phyloP scores from a whole-genome alignment of 2,888 invertebrate species.

The Calameuta filiformis region DNA sequence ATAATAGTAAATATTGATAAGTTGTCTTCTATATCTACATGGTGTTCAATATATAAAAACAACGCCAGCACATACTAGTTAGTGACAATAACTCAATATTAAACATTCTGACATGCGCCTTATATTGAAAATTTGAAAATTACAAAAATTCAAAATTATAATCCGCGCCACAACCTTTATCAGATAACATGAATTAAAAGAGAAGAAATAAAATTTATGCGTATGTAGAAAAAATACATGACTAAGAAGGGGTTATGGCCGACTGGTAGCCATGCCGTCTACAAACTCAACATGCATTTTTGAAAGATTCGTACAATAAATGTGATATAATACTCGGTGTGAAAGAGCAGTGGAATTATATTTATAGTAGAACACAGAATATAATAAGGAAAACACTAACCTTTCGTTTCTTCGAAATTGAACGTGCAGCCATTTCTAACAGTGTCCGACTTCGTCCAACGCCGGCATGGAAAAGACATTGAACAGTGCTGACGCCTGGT shows the following conservation, averaged over 20 bases:
- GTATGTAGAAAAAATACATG: neutral
- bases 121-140: neutral
- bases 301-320: neutral
- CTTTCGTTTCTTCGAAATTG: constrained; percentile 78
- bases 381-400: constrained; percentile 61
- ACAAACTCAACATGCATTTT: neutral
- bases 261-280: neutral
- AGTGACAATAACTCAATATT: neutral
- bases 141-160: neutral
- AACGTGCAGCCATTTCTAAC: constrained; percentile 70
- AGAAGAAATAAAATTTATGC: neutral
- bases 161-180: neutral
- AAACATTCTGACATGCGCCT: neutral
- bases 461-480: neutral
- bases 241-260: neutral
- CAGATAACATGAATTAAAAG: neutral
- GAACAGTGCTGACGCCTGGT: neutral
- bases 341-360: neutral
- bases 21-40: neutral
- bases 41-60: neutral
- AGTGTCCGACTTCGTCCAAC: neutral
- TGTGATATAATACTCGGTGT: neutral
- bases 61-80: neutral
- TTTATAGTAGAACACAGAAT: neutral
- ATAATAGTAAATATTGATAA: neutral